Conservation (phyloP, 2,113 vertebrate species). For the Haplotaxodon microlepis region DNA sequence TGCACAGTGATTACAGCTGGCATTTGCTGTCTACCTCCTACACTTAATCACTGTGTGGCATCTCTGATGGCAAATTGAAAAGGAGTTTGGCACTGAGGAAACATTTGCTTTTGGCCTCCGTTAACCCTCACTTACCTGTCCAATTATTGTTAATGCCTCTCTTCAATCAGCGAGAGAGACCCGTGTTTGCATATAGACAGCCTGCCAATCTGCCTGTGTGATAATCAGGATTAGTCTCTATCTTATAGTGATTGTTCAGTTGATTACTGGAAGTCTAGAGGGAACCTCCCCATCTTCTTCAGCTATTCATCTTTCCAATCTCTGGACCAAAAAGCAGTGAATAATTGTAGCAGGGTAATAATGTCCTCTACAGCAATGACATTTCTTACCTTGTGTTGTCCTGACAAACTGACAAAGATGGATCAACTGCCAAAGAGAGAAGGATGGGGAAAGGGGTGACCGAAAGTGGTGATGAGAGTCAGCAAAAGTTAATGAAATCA, state of each 20-base stretch:
- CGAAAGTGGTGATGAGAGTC: not conserved
- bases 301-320: not conserved
- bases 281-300: not conserved
- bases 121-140: constrained; percentile 27
- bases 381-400: not conserved
- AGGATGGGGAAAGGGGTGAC: not conserved
- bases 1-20: constrained; percentile 51
- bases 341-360: not conserved
- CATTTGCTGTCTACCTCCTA: constrained; percentile 3
- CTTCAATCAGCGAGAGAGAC: not conserved
- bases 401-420: not conserved
- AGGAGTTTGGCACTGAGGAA: constrained; percentile 26
- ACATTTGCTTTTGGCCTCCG: constrained; percentile 17
- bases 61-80: constrained; percentile 45
- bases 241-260: not conserved
- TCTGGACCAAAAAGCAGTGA: not conserved
- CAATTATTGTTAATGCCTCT: constrained; percentile 2
- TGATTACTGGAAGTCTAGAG: constrained; percentile 23
- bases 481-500: constrained; percentile 32
- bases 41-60: constrained; percentile 32
- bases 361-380: constrained; percentile 3
- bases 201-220: not conserved
- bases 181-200: not conserved
- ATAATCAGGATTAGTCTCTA: constrained; percentile 24
- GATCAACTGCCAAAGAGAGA: not conserved